Base-by-base conservation (phyloP, 2,888 invertebrate species). In the Dasysyrphus tricinctus region DNA sequence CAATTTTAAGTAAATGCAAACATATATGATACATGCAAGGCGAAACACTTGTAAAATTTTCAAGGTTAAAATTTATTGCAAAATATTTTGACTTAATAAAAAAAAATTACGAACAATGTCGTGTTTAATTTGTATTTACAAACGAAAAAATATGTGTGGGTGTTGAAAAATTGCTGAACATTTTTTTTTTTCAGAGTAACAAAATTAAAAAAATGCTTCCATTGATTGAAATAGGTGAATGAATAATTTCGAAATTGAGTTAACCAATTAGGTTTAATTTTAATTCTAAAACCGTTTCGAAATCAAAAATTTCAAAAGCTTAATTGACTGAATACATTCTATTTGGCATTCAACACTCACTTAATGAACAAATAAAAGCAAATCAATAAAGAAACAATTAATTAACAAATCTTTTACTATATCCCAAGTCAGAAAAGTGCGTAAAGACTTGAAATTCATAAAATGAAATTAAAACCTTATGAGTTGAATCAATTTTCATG, bases 401-500 rank as follows among this genome's bases (percentile, higher is more conserved):
- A 67, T 49, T 8, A 29, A 5, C 5, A 44, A n/a, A 44, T 29
- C 34, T 47, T 47, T 3, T 19, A n/a, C n/a, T n/a, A 16, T 65
- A 32, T 42, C 49, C 32, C 3, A 67, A 19, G 34, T 34, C 7
- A 34, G 19, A 16, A 37, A 6, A 6, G n/a, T 9, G 32, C 5
- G 4, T 44, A 8, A 7, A 49, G 19, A 49, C 16, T 67, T 34
- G 5, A 19, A 61, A 61, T 42, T 42, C 14, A 47, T 34, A 16
- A 19, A 67, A 19, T 67, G 34, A 67, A 67, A 67, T 67, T 34
- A 67, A 67, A 67, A 49, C 32, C 49, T 3, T 67, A 16, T 12
- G 11, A 67, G 34, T 29, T 49, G 65, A 49, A 67, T 67, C 32
- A 67, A 49, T 49, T 49, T 67, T 19, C 49, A 67, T 67, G 65